Percentiles rank a stretch among this genome's conserved stretches.
These are phyloP conservation scores for Aleiodes sp. DNA, from an alignment of 1,140 invertebrate species.

Conservation along the genomic window DNA sequence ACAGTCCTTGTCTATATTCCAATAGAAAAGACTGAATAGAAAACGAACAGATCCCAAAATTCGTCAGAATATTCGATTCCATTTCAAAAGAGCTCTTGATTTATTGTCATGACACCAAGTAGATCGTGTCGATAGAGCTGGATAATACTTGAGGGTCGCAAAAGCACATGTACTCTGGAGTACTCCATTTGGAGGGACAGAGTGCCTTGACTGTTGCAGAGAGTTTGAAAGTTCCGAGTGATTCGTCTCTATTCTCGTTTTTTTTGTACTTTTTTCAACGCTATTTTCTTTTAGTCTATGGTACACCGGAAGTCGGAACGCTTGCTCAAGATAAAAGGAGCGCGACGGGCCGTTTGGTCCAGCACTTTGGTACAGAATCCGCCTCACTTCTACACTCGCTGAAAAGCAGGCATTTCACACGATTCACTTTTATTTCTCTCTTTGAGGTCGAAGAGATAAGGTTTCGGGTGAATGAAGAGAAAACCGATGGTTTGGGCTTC, in stretches of 20 bases:
- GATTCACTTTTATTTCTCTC: constrained; percentile 1
- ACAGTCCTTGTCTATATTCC: no score
- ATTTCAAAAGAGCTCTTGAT: no score
- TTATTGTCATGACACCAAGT: background rate
- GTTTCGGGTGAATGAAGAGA: constrained; percentile 11
- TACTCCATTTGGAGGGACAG: background rate
- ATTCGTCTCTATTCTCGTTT: background rate
- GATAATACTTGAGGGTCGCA: background rate
- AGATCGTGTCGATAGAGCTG: background rate
- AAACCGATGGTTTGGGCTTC: background rate
- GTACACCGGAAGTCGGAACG: background rate
- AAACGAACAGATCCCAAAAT: no score
- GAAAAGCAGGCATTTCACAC: constrained; percentile 13
- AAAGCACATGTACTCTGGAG: background rate
- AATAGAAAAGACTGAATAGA: no score
- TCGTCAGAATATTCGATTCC: no score
- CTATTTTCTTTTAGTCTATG: background rate
- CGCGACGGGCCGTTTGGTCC: constrained; percentile 1
- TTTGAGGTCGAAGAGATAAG: constrained; percentile 14
- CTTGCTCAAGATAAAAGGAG: constrained; percentile 8
- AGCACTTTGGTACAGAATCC: background rate
- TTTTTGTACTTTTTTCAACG: background rate
- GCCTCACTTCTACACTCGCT: background rate
- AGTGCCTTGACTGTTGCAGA: no score
- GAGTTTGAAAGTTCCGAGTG: constrained; percentile 6